phyloP scores from a whole-genome alignment of 2,888 invertebrate species.

The Archips crataeganus region DNA sequence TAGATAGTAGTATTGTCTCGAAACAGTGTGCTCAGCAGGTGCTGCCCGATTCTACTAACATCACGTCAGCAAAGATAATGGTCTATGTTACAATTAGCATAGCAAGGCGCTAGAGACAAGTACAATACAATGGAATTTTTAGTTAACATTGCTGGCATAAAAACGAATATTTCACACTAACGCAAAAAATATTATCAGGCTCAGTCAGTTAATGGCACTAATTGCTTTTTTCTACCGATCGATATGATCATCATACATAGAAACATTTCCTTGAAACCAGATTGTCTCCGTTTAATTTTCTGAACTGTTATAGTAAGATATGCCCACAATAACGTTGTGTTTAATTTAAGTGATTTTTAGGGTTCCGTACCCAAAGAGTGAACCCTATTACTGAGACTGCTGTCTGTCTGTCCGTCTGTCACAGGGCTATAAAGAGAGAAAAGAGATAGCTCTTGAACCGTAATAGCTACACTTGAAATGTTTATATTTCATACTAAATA shows the following conservation, averaged over 20 bases:
- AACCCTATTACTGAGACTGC: too few relatives aligned
- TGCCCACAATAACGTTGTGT: too few relatives aligned
- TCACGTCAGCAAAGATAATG: conserved; percentile 1
- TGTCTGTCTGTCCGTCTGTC: too few relatives aligned
- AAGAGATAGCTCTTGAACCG: too few relatives aligned
- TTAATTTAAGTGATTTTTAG: too few relatives aligned
- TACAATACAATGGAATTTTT: conserved; percentile 27
- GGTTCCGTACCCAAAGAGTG: too few relatives aligned
- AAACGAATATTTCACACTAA: conserved; percentile 13
- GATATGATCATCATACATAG: conserved; percentile 1
- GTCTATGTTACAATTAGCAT: conserved; percentile 31
- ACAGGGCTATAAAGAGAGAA: too few relatives aligned
- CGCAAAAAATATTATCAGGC: conserved; percentile 25
- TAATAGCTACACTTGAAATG: too few relatives aligned
- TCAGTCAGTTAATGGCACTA: conserved; percentile 12
- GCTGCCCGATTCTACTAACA: background rate
- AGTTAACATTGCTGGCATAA: background rate
- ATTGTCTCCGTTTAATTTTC: background rate
- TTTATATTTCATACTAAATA: too few relatives aligned
- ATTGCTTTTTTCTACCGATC: conserved; percentile 31
- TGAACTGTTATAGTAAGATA: background rate
- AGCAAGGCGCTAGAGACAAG: conserved; percentile 13
- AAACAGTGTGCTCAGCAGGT: background rate
- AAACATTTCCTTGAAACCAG: background rate
- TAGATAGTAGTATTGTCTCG: background rate